A percentile compares a stretch with the other conserved stretches of the same genome.
These are phyloP conservation scores for Sciurus niger DNA, from an alignment of 2,113 vertebrate genomes.

Conservation along the genomic window DNA sequence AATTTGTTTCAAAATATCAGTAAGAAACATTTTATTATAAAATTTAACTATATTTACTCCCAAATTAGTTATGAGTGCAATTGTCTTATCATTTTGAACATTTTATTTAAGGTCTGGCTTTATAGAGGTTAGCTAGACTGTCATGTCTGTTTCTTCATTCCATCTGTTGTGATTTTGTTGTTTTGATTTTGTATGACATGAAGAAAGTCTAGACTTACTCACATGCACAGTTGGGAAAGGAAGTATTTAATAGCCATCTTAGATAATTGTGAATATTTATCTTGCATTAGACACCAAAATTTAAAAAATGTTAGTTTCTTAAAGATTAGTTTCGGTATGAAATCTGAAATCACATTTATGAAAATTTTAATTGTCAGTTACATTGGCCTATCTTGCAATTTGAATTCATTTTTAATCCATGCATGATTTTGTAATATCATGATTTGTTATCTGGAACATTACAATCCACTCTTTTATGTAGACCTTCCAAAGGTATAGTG, in stretches of 20 bases:
- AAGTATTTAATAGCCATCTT: constrained; percentile 10
- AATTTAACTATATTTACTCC: background rate
- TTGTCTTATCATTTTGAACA: background rate
- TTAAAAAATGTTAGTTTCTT: background rate
- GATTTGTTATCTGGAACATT: constrained; percentile 3
- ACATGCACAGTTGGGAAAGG: background rate
- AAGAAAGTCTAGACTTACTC: background rate
- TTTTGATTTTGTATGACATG: background rate
- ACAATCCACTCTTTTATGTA: constrained; percentile 7
- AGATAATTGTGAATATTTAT: background rate
- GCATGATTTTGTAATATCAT: background rate
- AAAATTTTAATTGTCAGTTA: background rate
- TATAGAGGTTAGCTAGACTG: background rate
- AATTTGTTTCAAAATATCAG: constrained; percentile 1
- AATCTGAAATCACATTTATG: background rate
- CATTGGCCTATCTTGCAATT: background rate
- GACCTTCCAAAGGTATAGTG: background rate
- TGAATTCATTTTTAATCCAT: background rate
- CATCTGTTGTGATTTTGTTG: background rate
- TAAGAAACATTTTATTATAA: constrained; percentile 16
- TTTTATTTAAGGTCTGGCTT: constrained; percentile 23
- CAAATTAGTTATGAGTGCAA: background rate
- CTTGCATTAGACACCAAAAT: background rate
- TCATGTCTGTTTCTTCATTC: background rate
- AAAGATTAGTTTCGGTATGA: background rate